Evolutionary conservation across 2,113 vertebrate species (phyloP), one percentile per base, ranked within the genome.

Genomic region (Mirounga angustirostris): DNA sequence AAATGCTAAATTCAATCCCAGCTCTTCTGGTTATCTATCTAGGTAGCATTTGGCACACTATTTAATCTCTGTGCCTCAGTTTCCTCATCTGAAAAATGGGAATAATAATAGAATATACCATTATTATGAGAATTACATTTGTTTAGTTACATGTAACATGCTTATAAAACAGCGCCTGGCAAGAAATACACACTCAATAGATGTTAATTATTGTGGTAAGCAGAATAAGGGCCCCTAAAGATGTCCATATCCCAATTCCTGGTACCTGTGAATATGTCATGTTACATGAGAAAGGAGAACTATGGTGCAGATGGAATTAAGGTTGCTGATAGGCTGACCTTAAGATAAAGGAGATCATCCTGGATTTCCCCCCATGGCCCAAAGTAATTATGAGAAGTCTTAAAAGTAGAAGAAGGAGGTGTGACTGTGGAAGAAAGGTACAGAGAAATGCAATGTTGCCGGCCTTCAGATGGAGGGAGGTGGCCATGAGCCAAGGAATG

Each of bases 71-170:
- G 13, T 87, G 13, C 26, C 52, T 94, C 36, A 63, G 74, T 92
- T 89, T 89, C 36, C 18, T 92, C 43, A 91, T 80, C 61, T 96
- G 36, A 90, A 88, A 89, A 78, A 54, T 85, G 78, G 12, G 26
- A 69, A 65, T 52, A 52, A 69, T 50, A 80, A 61, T 79, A 81
- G 54, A 86, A 50, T 74, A 58, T 61, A 52, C 11, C 54, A 84
- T 79, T 73, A 67, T 52, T 76, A 28, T 83, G 43, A 94, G 19
- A 94, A 85, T 93, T 69, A 24, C 26, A 33, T 43, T 59, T 46
- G 2, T 76, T 97, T 89, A 67, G n/a, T 88, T 95, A n/a, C 21
- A 50, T 82, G 24, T 85, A 46, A 82, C 21, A 7, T 73, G 54
- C 28, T 96, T 90, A 81, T 92, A 79, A 13, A 79, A 89, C 14